These are phyloP conservation scores for Neosilurus mollespiculum DNA, from an alignment of 2,797 vertebrate species.

Conservation along the genomic window DNA sequence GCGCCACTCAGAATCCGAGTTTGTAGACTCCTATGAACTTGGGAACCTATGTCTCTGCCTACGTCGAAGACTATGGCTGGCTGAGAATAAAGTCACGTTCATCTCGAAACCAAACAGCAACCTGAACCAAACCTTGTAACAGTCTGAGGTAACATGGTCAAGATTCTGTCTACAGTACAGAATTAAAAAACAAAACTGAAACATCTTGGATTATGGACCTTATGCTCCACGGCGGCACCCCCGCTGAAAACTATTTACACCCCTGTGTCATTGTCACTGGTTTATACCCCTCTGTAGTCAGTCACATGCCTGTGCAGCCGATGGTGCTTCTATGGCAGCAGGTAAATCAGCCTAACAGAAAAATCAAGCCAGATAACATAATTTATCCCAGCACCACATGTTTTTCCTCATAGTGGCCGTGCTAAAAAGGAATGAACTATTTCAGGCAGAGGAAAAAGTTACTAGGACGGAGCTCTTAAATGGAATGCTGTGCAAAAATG, in stretches of 20 bases:
- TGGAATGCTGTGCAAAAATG: conserved; percentile 32
- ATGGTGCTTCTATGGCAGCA: neutral
- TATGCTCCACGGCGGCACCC: neutral
- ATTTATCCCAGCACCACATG: neutral
- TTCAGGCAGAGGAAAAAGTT: conserved; percentile 24
- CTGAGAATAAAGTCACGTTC: neutral
- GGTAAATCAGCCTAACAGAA: neutral
- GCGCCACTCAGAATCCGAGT: no score
- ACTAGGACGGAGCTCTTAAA: conserved; percentile 21
- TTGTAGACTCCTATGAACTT: neutral
- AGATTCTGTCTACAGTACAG: neutral
- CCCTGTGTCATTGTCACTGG: neutral
- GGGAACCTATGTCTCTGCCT: no score
- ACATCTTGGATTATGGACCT: neutral
- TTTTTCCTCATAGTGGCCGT: conserved; percentile 1
- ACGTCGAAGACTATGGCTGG: neutral
- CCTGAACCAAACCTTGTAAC: neutral
- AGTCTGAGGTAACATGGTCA: neutral
- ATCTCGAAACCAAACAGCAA: neutral
- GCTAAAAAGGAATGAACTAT: conserved; percentile 24
- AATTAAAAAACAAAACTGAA: no score
- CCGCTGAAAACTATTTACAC: neutral
- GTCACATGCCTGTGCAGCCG: neutral
- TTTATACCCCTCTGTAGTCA: neutral
- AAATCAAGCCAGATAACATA: neutral